Evolutionary conservation across 2,888 invertebrate genomes (phyloP).

Genomic region (Cosmia pyralina): DNA sequence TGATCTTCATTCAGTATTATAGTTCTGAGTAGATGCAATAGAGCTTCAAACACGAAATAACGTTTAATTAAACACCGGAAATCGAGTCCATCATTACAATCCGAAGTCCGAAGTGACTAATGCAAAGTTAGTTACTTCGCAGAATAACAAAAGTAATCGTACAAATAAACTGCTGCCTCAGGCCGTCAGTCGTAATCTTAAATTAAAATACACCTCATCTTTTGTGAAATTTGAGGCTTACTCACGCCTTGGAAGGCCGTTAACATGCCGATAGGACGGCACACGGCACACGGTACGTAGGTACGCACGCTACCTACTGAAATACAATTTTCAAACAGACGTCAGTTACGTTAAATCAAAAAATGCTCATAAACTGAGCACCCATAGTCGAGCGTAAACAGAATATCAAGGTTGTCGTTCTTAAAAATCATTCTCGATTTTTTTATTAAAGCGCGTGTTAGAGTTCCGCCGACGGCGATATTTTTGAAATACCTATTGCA

Average conservation of each 20-base stretch:
- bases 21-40: constrained; percentile 9
- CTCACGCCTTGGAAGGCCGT: constrained; percentile 42
- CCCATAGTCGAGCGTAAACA: constrained; percentile 83
- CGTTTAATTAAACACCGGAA: constrained; percentile 46
- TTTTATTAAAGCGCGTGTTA: constrained; percentile 84
- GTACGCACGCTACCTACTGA: constrained; percentile 67
- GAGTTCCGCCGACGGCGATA: constrained; percentile 83
- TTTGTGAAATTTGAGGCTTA: constrained; percentile 54
- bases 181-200: constrained; percentile 53
- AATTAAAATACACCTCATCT: constrained; percentile 58
- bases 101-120: constrained; percentile 48
- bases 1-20: not conserved
- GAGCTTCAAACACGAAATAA: constrained; percentile 22
- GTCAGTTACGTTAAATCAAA: constrained; percentile 82
- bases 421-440: constrained; percentile 86
- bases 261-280: constrained; percentile 53
- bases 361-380: constrained; percentile 85
- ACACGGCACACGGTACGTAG: constrained; percentile 8
- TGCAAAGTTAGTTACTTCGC: constrained; percentile 47
- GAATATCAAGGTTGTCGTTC: constrained; percentile 87
- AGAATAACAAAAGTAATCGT: constrained; percentile 53
- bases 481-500: constrained; percentile 90
- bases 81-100: constrained; percentile 38
- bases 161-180: constrained; percentile 45
- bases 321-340: constrained; percentile 79